Base-by-base conservation (phyloP, 2,797 vertebrate species). In the Oceanodroma leucorhoa region DNA sequence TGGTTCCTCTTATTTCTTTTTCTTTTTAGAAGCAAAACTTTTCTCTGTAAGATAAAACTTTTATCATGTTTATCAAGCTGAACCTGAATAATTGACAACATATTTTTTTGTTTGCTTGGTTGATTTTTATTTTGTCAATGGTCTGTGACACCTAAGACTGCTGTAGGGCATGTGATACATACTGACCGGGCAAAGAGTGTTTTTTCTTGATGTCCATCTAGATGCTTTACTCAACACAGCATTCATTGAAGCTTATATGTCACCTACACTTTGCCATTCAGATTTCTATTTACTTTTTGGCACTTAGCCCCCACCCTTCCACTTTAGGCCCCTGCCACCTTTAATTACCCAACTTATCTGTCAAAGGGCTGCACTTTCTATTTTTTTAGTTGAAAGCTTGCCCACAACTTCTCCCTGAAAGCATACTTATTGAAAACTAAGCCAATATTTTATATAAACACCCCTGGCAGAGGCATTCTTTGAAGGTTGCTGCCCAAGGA, bases 331-430 rank as follows among this genome's bases (percentile, higher is more conserved):
- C 32, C 45, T 89, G 73, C 16, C 77, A 36, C 65, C 51, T 95
- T 88, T 95, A 87, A 92, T 97, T 94, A 90, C 26, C 13, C 29
- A 80, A 23, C 15, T 94, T 36, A 75, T 92, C 91, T 80, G 70
- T 95, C 57, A 96, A 71, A 92, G 14, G 30, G 30, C 40, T 82
- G 23, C 21, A 13, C 20, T 81, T 93, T 65, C 53, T 71, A 20
- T 9, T 19, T 92, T 88, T 80, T 79, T 12, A 51, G 32, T 36
- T 8, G 17, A 94, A 93, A 79, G 4, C n/a, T 70, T 75, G n/a
- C 57, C 45, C 27, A 36, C 71, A 90, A 13, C 22, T 62, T 84
- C 64, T 80, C 46, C 19, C 38, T 89, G 46, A 90, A 87, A 89
- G 20, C 10, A n/a, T 6, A 55, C 10, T 53, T 58, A 27, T 21